Percentiles rank a stretch among this genome's conserved stretches.
Evolutionary conservation across 2,888 invertebrate species (phyloP).

Genomic region (Drosophila percnosoma): DNA sequence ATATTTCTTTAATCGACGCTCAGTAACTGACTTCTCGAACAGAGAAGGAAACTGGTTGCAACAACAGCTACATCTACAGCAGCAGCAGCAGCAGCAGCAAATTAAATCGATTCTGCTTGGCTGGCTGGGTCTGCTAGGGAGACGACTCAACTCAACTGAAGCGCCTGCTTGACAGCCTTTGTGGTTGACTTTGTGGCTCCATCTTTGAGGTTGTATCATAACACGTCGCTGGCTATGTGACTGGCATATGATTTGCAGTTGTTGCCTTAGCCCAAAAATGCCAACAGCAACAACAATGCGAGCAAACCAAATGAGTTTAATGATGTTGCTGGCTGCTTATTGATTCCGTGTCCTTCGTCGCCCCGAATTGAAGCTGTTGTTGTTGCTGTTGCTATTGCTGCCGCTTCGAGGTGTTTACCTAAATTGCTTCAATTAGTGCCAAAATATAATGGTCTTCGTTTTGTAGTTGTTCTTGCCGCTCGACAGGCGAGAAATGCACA

Average conservation of each 20-base stretch:
- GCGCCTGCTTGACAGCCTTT: constrained; percentile 64
- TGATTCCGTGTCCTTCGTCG: constrained; percentile 61
- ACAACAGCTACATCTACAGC: constrained; percentile 60
- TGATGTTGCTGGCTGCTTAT: constrained; percentile 64
- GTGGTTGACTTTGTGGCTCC: constrained; percentile 55
- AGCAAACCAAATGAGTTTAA: constrained; percentile 54
- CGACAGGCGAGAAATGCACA: constrained; percentile 20
- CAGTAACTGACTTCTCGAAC: constrained; percentile 50
- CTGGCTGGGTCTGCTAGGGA: constrained; percentile 5
- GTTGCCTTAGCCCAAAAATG: constrained; percentile 20
- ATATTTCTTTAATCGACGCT: constrained; percentile 79
- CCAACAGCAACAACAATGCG: constrained; percentile 13
- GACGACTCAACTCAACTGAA: constrained; percentile 6
- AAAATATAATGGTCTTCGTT: constrained; percentile 75
- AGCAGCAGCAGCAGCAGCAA: constrained; percentile 66
- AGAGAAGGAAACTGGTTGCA: constrained; percentile 41
- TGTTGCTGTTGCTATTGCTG: constrained; percentile 7
- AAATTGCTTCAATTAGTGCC: constrained; percentile 80
- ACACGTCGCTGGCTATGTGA: constrained; percentile 77
- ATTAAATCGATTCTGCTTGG: constrained; percentile 79
- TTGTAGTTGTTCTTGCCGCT: constrained; percentile 51
- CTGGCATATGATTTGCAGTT: constrained; percentile 73
- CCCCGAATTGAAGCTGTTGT: constrained; percentile 13
- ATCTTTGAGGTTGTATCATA: constrained; percentile 68
- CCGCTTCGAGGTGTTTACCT: constrained; percentile 67